phyloP scores from a whole-genome alignment of 2,113 vertebrate genomes.

The Malurus alboscapulatus region DNA sequence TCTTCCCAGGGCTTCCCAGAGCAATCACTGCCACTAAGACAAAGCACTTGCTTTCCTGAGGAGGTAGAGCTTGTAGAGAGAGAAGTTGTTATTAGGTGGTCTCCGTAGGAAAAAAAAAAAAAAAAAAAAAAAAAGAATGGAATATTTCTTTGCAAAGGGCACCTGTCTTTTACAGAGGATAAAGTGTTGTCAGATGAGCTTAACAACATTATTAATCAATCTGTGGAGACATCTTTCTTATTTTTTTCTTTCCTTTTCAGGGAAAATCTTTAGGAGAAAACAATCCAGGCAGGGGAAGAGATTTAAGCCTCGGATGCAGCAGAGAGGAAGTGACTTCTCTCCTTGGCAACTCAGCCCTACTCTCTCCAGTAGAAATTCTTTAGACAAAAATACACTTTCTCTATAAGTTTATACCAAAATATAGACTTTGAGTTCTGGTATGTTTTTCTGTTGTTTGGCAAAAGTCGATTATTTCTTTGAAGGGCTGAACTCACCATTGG shows the following conservation, averaged over 20 bases:
- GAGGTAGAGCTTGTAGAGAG: neutral
- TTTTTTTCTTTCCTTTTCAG: neutral
- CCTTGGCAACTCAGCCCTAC: neutral
- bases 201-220: slow-evolving; percentile 27
- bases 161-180: slow-evolving; percentile 40
- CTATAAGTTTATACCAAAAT: neutral
- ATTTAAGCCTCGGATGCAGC: neutral
- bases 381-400: neutral
- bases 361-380: neutral
- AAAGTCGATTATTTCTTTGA: neutral
- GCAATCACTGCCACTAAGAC: slow-evolving; percentile 31
- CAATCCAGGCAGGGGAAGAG: neutral
- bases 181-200: slow-evolving; percentile 2
- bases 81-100: too few species aligned
- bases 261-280: slow-evolving; percentile 3
- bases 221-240: neutral
- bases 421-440: neutral
- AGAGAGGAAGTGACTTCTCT: neutral
- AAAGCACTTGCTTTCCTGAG: neutral
- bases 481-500: fast-evolving
- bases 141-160: slow-evolving; percentile 41
- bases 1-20: neutral
- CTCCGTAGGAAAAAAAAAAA: neutral
- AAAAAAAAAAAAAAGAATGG: neutral
- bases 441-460: neutral